Base-by-base conservation (phyloP, 2,797 vertebrate species). In the Smutsia temminckii region DNA sequence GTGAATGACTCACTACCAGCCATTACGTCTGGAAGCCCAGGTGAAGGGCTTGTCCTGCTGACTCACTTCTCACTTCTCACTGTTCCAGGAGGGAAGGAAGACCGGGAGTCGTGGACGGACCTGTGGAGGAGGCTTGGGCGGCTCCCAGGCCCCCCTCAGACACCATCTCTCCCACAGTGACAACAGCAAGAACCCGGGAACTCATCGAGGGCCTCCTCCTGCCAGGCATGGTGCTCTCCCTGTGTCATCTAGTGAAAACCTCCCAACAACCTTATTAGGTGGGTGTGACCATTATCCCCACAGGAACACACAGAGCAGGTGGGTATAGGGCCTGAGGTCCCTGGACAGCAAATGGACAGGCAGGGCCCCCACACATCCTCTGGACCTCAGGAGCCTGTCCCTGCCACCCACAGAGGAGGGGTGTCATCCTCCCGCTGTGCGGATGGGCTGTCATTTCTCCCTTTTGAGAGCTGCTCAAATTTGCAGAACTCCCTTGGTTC, bases 31-130 rank as follows among this genome's bases (percentile, higher is more conserved):
- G 7, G 1, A 11, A 64, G 69, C 53, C 37, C 0, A 1, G 27
- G 59, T 12, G 51, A 29, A 55, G 25, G 27, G 27, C 71, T 20
- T 3, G 5, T 9, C 0, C 42, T 6, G 51, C 63, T 94, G 92
- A 93, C 78, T 95, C 83, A 80, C 32, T 51, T 74, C 78, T 95
- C 83, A 80, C 32, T 51, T 74, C 16, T n/a, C 51, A 1, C 91
- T 91, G 79, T 91, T 89, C 85, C 78, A 77, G 55, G 25, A 90
- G 49, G 6, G 42, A 78, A n/a, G 78, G 37, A 71, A 87, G 42
- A 29, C 77, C 74, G 11, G 21, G 53, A 81, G 57, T 53, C 49
- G 10, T 32, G 49, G 91, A 51, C 59, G 10, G 46, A 11, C 69
- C 85, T 79, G 81, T 16, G 25, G 61, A 75, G 72, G 57, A 66